Evolutionary conservation across 2,888 invertebrate genomes (phyloP).

Genomic region (Spodoptera picta): DNA sequence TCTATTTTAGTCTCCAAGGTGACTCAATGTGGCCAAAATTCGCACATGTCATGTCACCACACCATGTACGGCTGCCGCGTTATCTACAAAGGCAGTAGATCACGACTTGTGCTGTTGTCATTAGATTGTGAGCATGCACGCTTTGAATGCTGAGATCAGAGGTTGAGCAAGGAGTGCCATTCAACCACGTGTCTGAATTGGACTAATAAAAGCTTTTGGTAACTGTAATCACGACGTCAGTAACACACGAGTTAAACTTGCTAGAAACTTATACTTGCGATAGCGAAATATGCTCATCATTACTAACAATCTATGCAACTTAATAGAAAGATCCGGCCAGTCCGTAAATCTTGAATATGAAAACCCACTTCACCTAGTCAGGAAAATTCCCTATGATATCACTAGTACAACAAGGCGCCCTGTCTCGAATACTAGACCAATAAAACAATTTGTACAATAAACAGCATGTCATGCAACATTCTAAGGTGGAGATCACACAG

Average conservation of each 20-base stretch:
- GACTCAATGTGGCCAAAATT: slow-evolving; percentile 20
- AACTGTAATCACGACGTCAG: slow-evolving; percentile 3
- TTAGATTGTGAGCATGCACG: slow-evolving; percentile 30
- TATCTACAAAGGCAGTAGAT: slow-evolving; percentile 38
- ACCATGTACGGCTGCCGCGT: slow-evolving; percentile 28
- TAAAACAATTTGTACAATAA: too few relatives aligned
- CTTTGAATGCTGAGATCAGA: slow-evolving; percentile 34
- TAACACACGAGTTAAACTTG: too few relatives aligned
- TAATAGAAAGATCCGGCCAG: too few relatives aligned
- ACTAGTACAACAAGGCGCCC: too few relatives aligned
- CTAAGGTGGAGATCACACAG: background rate
- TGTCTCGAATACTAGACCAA: too few relatives aligned
- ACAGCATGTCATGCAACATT: too few relatives aligned
- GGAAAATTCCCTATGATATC: too few relatives aligned
- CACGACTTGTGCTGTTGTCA: slow-evolving; percentile 46
- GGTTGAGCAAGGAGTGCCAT: slow-evolving; percentile 26
- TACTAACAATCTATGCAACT: too few relatives aligned
- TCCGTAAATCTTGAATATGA: too few relatives aligned
- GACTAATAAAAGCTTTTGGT: slow-evolving; percentile 12
- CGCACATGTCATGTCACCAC: slow-evolving; percentile 15
- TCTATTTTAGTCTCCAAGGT: slow-evolving; percentile 20
- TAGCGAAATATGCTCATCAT: too few relatives aligned
- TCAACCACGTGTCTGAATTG: slow-evolving; percentile 9
- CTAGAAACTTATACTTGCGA: too few relatives aligned
- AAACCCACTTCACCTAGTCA: too few relatives aligned